phyloP scores from a whole-genome alignment of 2,113 vertebrate species.

The Otolemur garnettii region DNA sequence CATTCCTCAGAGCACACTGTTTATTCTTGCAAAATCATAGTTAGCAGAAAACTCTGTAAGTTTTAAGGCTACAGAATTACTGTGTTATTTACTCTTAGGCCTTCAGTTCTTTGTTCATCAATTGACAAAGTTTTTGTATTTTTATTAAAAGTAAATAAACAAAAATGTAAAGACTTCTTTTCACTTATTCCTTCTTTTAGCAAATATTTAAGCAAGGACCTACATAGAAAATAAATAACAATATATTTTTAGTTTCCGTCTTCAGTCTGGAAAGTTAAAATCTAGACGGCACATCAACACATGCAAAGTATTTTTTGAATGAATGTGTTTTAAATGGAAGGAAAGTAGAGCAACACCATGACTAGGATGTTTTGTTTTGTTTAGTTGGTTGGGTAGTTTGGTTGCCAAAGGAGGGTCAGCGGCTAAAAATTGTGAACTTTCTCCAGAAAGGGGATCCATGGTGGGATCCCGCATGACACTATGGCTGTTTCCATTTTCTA shows the following conservation, averaged over 20 bases:
- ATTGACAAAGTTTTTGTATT: background rate
- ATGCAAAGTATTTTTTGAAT: background rate
- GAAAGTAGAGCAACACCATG: background rate
- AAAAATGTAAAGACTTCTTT: background rate
- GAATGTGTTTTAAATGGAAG: background rate
- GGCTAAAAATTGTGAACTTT: background rate
- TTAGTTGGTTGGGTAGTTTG: background rate
- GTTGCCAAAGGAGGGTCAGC: background rate
- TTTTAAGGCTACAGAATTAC: background rate
- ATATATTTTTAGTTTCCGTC: background rate
- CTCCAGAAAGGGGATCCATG: background rate
- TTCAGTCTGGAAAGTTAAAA: conserved; percentile 16
- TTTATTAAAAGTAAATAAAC: background rate
- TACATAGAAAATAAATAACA: background rate
- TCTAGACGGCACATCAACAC: background rate
- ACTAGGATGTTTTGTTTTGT: background rate
- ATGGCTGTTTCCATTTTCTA: background rate
- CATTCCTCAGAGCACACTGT: background rate
- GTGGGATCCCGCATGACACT: background rate
- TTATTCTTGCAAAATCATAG: conserved; percentile 1
- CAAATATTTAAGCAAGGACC: background rate
- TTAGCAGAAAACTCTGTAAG: background rate
- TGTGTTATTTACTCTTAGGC: background rate
- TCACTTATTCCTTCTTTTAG: background rate
- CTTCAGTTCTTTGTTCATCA: background rate